Conservation (phyloP, 2,888 invertebrate species). For the Napeogenes sylphis region DNA sequence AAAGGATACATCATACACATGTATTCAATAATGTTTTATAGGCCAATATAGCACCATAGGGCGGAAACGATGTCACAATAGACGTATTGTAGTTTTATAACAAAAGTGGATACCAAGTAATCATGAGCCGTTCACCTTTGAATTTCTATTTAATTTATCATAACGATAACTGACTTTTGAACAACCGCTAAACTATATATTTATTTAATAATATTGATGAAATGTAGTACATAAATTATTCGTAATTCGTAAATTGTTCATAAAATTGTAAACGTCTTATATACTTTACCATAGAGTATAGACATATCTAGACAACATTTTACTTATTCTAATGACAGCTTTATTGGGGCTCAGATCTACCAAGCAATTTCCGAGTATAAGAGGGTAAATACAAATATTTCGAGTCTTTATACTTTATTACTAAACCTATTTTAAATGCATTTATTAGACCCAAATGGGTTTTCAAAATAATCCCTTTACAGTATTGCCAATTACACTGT, state of each 20-base stretch:
- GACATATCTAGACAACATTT: background rate
- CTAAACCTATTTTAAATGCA: constrained; percentile 73
- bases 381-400: constrained; percentile 36
- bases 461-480: constrained; percentile 43
- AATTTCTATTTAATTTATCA: constrained; percentile 5
- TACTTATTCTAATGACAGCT: constrained; percentile 2
- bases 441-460: constrained; percentile 56
- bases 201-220: background rate
- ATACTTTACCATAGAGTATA: background rate
- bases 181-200: background rate
- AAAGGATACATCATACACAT: constrained; percentile 11
- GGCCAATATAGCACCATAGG: constrained; percentile 32
- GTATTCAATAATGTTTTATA: constrained; percentile 7
- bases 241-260: constrained; percentile 1
- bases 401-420: constrained; percentile 67
- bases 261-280: background rate
- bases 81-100: constrained; percentile 25
- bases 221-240: background rate
- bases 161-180: background rate
- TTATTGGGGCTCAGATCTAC: constrained; percentile 15
- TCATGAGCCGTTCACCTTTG: constrained; percentile 10
- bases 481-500: constrained; percentile 51
- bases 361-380: constrained; percentile 8
- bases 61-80: constrained; percentile 27
- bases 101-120: constrained; percentile 14